Evolutionary conservation across 2,797 vertebrate genomes (phyloP).

Genomic region (Lagorchestes hirsutus): DNA sequence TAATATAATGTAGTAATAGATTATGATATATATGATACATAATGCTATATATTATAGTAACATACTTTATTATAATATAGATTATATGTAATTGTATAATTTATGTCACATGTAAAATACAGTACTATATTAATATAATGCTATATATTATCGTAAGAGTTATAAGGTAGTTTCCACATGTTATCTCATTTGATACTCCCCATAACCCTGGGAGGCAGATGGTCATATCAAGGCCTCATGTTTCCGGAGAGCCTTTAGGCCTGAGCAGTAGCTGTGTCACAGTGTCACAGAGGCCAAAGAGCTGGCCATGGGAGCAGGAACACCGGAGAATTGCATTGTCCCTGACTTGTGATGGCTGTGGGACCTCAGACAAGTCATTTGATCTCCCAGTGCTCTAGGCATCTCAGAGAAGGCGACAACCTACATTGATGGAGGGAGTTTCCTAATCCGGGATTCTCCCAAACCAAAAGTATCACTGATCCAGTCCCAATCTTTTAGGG

Average conservation of each 20-base stretch:
- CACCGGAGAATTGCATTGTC: not conserved
- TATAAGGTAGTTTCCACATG: not conserved
- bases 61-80: too few species aligned
- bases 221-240: not conserved
- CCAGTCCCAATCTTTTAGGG: not conserved
- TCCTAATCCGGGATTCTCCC: not conserved
- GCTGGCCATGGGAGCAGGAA: not conserved
- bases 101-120: too few species aligned
- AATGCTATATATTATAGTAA: too few species aligned
- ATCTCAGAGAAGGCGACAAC: not conserved
- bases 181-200: not conserved
- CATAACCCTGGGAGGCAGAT: not conserved
- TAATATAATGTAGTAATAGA: too few species aligned
- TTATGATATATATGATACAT: too few species aligned
- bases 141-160: too few species aligned
- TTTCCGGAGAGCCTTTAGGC: not conserved
- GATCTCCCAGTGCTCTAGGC: not conserved
- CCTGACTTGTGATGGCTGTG: not conserved
- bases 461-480: not conserved
- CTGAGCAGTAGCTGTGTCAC: not conserved
- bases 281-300: not conserved
- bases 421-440: not conserved
- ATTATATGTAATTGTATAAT: too few species aligned
- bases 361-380: not conserved
- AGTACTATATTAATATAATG: too few species aligned